These are phyloP conservation scores for Melospiza melodia DNA, from an alignment of 2,113 vertebrate species.

Conservation along the genomic window DNA sequence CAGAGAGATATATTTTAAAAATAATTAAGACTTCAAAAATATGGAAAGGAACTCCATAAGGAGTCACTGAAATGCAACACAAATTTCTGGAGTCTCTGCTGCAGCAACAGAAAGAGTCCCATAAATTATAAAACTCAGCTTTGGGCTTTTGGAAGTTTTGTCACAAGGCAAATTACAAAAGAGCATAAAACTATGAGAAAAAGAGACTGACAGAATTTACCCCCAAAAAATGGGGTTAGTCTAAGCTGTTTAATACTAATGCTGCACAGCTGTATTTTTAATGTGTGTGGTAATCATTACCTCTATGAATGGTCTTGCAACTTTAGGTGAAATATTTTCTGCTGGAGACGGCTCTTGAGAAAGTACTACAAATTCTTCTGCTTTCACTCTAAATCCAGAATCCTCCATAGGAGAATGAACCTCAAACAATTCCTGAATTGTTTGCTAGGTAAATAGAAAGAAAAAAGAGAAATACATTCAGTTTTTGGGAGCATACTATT, in stretches of 20 bases:
- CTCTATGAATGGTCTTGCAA: slow-evolving; percentile 90
- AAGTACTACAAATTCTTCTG: slow-evolving; percentile 92
- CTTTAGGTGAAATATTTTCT: slow-evolving; percentile 88
- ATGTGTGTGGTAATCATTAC: slow-evolving; percentile 26
- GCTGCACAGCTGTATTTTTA: background rate
- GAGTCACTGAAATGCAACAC: background rate
- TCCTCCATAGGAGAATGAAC: slow-evolving; percentile 88
- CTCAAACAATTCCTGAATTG: slow-evolving; percentile 93
- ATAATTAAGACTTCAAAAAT: background rate
- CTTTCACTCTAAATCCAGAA: slow-evolving; percentile 79
- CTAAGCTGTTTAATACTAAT: background rate
- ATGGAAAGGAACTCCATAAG: background rate
- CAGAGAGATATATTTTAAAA: background rate
- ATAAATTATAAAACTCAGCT: background rate
- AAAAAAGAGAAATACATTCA: background rate
- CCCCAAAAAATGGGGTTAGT: background rate
- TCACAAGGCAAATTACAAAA: background rate
- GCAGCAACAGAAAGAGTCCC: background rate
- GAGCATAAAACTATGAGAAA: background rate
- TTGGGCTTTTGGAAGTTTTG: background rate
- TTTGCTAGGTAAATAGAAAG: slow-evolving; percentile 74
- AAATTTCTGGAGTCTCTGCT: background rate
- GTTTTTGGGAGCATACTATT: background rate
- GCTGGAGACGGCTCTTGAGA: slow-evolving; percentile 89
- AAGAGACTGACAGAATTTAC: background rate